These are phyloP conservation scores for Lonchura striata DNA, from an alignment of 2,113 vertebrate genomes.

Conservation along the genomic window DNA sequence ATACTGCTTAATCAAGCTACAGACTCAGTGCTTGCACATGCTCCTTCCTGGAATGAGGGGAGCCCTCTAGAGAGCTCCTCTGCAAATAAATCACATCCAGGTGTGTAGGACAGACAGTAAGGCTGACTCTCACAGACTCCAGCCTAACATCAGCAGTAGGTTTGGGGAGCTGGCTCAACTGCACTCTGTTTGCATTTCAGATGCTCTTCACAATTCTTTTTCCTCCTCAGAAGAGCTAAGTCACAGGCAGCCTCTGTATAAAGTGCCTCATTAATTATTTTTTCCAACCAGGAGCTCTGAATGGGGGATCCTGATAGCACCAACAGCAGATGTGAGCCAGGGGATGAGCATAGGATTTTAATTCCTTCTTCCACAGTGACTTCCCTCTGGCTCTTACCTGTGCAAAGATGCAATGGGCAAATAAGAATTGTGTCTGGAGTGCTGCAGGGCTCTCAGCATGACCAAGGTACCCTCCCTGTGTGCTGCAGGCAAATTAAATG, in stretches of 20 bases:
- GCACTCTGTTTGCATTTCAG: neutral
- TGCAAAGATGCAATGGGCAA: neutral
- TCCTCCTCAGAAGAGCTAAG: neutral
- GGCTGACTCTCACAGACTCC: neutral
- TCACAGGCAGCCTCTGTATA: neutral
- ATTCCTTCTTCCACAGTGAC: neutral
- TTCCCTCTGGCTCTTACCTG: neutral
- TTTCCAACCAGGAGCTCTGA: neutral
- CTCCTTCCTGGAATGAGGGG: neutral
- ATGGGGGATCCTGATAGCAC: neutral
- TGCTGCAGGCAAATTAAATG: neutral
- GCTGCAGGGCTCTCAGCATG: neutral
- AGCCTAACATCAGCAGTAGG: neutral
- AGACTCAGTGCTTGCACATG: neutral
- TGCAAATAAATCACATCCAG: neutral
- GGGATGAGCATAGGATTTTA: neutral
- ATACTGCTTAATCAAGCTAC: neutral
- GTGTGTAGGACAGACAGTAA: neutral
- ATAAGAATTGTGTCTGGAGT: neutral
- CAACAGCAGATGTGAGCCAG: accelerated
- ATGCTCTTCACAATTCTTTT: neutral
- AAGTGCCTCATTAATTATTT: neutral
- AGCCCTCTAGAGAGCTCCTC: neutral
- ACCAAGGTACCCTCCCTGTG: neutral
- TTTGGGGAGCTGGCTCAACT: neutral